phyloP scores from a whole-genome alignment of 1,140 invertebrate genomes.

The Zaprionus inermis region DNA sequence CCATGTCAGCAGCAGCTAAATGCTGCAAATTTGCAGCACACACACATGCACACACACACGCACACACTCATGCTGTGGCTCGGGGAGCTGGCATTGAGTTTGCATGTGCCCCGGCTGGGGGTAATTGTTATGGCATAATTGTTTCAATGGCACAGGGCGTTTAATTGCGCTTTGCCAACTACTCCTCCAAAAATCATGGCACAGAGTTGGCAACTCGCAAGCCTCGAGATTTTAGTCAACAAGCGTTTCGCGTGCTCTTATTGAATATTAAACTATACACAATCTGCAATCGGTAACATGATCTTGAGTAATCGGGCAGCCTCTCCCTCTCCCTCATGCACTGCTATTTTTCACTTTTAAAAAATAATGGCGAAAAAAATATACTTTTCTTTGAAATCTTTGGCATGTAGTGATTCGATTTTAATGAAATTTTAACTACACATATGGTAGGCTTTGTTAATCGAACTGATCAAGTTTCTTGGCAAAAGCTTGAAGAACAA shows the following conservation, averaged over 20 bases:
- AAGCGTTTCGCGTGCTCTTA: too few relatives aligned
- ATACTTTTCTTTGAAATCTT: too few relatives aligned
- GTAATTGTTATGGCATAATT: conserved; percentile 81
- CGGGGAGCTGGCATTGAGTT: conserved; percentile 12
- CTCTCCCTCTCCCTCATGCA: conserved; percentile 14
- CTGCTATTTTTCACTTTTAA: too few relatives aligned
- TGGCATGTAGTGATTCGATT: too few relatives aligned
- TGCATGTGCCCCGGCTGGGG: conserved; percentile 68
- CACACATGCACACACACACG: not conserved
- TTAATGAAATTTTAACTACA: too few relatives aligned
- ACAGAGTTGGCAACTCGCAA: conserved; percentile 26
- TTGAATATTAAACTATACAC: not conserved
- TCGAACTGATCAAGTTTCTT: too few relatives aligned
- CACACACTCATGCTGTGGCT: conserved; percentile 19
- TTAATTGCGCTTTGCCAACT: conserved; percentile 72
- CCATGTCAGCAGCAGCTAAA: conserved; percentile 66
- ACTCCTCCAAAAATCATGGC: conserved; percentile 40
- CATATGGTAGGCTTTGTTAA: too few relatives aligned
- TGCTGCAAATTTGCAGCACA: conserved; percentile 64
- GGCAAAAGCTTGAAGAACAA: too few relatives aligned
- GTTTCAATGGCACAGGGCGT: conserved; percentile 75
- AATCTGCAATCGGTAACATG: not conserved
- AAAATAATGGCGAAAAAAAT: too few relatives aligned
- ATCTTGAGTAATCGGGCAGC: not conserved
- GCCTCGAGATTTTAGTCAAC: not conserved